phyloP scores from a whole-genome alignment of 1,140 invertebrate species.

The Bombyx mandarina region DNA sequence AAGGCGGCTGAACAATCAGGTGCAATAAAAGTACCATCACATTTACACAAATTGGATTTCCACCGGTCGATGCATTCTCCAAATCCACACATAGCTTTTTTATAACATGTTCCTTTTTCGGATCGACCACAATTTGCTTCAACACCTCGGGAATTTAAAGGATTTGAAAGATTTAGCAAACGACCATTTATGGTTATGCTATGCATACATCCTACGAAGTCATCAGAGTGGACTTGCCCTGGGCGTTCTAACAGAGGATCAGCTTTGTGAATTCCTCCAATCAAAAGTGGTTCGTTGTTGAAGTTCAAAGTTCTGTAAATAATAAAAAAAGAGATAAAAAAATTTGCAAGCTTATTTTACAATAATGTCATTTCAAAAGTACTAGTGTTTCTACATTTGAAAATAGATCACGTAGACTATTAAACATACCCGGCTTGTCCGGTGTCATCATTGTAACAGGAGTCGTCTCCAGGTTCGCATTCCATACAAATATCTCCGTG shows the following conservation, averaged over 20 bases:
- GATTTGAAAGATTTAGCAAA: conserved; percentile 82
- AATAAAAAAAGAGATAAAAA: neutral
- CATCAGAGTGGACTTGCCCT: conserved; percentile 91
- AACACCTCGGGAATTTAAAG: conserved; percentile 79
- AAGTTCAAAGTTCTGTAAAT: conserved; percentile 89
- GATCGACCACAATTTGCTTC: conserved; percentile 82
- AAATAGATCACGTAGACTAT: neutral
- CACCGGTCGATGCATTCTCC: conserved; percentile 88
- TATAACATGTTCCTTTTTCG: conserved; percentile 73
- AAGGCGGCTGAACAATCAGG: conserved; percentile 85
- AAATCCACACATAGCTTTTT: conserved; percentile 75
- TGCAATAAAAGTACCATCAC: conserved; percentile 78
- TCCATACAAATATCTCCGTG: conserved; percentile 89
- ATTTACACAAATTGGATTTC: conserved; percentile 80
- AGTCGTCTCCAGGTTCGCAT: conserved; percentile 83
- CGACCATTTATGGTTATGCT: conserved; percentile 90
- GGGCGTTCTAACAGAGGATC: conserved; percentile 88
- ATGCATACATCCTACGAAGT: conserved; percentile 93
- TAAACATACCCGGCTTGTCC: conserved; percentile 83
- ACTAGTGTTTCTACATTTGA: neutral
- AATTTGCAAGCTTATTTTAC: neutral
- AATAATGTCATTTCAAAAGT: neutral
- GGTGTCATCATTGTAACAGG: conserved; percentile 87
- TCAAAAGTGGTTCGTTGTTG: conserved; percentile 86
- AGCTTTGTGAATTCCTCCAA: conserved; percentile 88